Percentiles rank a stretch among this genome's conserved stretches.
phyloP scores from a whole-genome alignment of 1,140 invertebrate genomes.

The Epicauta chinensis region DNA sequence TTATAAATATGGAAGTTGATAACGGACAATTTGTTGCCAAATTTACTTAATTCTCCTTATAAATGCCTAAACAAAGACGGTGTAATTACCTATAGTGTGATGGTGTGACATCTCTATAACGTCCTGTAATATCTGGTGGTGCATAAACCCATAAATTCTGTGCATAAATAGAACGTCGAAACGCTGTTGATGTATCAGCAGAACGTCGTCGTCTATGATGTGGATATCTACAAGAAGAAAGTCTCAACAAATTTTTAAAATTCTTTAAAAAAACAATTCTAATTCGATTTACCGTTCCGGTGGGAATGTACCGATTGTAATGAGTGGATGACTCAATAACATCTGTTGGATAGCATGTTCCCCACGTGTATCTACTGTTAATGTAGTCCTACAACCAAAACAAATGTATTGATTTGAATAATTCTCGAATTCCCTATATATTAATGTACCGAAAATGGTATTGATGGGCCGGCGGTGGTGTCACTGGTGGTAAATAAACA shows the following conservation, averaged over 20 bases:
- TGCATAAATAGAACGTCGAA: conserved; percentile 67
- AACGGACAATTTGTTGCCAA: too few relatives aligned
- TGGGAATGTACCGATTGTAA: conserved; percentile 29
- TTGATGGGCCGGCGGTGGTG: conserved; percentile 30
- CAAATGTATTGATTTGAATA: not conserved
- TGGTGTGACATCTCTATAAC: conserved; percentile 65
- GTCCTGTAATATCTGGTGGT: conserved; percentile 56
- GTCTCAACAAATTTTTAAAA: too few relatives aligned
- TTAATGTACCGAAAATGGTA: conserved; percentile 44
- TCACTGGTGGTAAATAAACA: conserved; percentile 28
- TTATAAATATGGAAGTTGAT: too few relatives aligned
- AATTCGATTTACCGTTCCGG: conserved; percentile 19
- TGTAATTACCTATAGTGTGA: conserved; percentile 66
- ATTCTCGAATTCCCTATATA: too few relatives aligned
- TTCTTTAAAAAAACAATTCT: too few relatives aligned
- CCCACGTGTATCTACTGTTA: conserved; percentile 50
- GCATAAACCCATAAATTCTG: conserved; percentile 66
- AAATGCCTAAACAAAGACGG: too few relatives aligned
- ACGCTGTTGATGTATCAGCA: conserved; percentile 30
- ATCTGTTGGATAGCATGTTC: conserved; percentile 50
- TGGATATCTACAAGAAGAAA: conserved; percentile 9
- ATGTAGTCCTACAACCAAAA: conserved; percentile 46
- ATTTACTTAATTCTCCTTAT: too few relatives aligned
- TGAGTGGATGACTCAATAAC: conserved; percentile 45
- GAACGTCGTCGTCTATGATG: conserved; percentile 22